Percentiles rank a stretch among this genome's conserved stretches.
phyloP scores from a whole-genome alignment of 1,140 invertebrate species.

The Drosophila nasuta region DNA sequence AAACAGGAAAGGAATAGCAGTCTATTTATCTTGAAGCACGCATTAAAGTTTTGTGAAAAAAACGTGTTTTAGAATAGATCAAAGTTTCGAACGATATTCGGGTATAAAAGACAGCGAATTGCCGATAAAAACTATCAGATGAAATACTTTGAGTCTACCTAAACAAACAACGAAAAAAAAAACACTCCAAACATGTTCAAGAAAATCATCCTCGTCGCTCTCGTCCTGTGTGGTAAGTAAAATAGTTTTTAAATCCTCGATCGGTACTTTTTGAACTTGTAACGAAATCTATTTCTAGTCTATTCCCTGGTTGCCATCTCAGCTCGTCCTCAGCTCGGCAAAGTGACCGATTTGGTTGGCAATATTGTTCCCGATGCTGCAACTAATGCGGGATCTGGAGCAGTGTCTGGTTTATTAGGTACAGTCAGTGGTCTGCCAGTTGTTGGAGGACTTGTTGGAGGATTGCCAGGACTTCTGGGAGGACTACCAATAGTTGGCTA shows the following conservation, averaged over 20 bases:
- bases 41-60: neutral
- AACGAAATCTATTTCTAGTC: neutral
- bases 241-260: neutral
- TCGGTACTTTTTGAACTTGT: neutral
- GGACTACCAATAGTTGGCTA: too few relatives aligned
- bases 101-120: slow-evolving; percentile 28
- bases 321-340: slow-evolving; percentile 11
- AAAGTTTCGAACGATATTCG: neutral
- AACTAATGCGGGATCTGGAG: too few relatives aligned
- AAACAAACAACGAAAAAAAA: slow-evolving; percentile 2
- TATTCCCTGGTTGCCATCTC: slow-evolving; percentile 19
- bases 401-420: too few relatives aligned
- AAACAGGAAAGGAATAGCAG: neutral
- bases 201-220: slow-evolving; percentile 53
- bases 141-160: slow-evolving; percentile 10
- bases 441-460: too few relatives aligned
- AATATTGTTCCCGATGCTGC: too few relatives aligned
- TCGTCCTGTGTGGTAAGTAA: slow-evolving; percentile 62
- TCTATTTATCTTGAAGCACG: slow-evolving; percentile 1
- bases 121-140: slow-evolving; percentile 40
- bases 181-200: slow-evolving; percentile 58
- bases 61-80: slow-evolving; percentile 11
- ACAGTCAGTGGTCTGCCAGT: too few relatives aligned
- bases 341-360: too few relatives aligned
- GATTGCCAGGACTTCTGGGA: too few relatives aligned